Conservation (phyloP, 2,888 invertebrate genomes). For the Desoria tigrina region DNA sequence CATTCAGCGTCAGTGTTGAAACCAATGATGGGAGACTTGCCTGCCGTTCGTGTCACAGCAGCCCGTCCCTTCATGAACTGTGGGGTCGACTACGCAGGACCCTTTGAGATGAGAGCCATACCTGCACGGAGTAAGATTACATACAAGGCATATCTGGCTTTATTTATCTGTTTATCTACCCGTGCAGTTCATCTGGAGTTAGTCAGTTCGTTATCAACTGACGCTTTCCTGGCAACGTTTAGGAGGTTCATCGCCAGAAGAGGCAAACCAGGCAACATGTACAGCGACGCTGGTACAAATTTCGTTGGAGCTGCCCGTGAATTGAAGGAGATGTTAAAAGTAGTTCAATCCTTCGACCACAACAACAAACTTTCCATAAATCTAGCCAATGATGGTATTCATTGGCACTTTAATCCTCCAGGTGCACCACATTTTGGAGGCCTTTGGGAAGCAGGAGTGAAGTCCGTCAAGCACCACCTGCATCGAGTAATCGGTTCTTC, state of each 20-base stretch:
- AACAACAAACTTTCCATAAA: neutral
- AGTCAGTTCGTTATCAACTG: conserved; percentile 53
- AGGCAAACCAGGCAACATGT: conserved; percentile 52
- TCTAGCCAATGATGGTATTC: conserved; percentile 40
- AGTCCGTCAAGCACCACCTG: conserved; percentile 55
- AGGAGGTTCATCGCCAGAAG: conserved; percentile 54
- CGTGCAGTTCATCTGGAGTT: conserved; percentile 52
- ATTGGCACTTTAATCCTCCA: conserved; percentile 56
- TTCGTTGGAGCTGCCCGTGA: conserved; percentile 41
- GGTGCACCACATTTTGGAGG: conserved; percentile 55
- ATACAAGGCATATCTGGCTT: conserved; percentile 7
- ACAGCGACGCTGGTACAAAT: conserved; percentile 55
- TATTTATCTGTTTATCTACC: conserved; percentile 26
- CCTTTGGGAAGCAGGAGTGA: conserved; percentile 56
- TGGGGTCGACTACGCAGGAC: conserved; percentile 39
- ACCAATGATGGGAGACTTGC: conserved; percentile 54
- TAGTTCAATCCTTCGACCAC: neutral
- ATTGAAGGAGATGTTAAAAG: conserved; percentile 29
- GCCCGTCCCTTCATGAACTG: conserved; percentile 49
- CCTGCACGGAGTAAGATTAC: neutral
- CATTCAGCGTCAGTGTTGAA: conserved; percentile 17
- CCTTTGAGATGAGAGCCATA: neutral
- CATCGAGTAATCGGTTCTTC: conserved; percentile 51
- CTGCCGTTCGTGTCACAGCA: conserved; percentile 44
- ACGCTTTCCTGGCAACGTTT: conserved; percentile 55